Evolutionary conservation across 2,888 invertebrate genomes (phyloP).

Genomic region (Hylaea fasciaria): DNA sequence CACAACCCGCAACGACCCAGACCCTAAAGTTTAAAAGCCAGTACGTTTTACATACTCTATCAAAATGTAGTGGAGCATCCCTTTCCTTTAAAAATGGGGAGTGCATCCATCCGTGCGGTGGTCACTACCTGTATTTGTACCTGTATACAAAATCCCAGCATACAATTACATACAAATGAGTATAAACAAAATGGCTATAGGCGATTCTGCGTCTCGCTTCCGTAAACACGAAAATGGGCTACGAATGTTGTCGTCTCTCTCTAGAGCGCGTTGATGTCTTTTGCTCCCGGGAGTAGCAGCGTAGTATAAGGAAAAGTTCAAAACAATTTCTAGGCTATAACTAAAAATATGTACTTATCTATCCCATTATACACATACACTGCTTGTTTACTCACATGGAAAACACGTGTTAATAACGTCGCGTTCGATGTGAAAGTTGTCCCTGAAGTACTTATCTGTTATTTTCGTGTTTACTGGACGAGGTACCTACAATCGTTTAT

Average conservation of each 20-base stretch:
- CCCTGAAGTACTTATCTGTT: constrained; percentile 29
- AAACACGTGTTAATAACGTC: constrained; percentile 17
- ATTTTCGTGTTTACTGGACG: constrained; percentile 48
- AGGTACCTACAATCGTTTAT: constrained; percentile 61
- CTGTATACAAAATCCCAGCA: constrained; percentile 77
- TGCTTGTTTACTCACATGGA: constrained; percentile 26
- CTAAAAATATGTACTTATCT: neutral
- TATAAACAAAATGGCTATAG: constrained; percentile 69
- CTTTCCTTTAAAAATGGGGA: constrained; percentile 70
- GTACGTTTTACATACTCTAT: constrained; percentile 54
- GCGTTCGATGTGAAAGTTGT: constrained; percentile 16
- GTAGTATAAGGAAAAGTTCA: constrained; percentile 56
- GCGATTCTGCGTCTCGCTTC: constrained; percentile 67
- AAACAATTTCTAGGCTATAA: constrained; percentile 28
- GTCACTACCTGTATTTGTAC: constrained; percentile 71
- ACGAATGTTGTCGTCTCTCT: constrained; percentile 57
- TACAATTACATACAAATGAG: constrained; percentile 65
- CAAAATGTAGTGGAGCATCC: constrained; percentile 72
- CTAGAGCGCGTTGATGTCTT: constrained; percentile 79
- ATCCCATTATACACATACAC: neutral
- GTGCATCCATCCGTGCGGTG: constrained; percentile 77
- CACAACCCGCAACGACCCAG: constrained; percentile 74
- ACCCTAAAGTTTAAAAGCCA: constrained; percentile 64
- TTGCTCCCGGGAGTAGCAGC: constrained; percentile 62
- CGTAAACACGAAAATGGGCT: constrained; percentile 56